Base-by-base conservation (phyloP, 2,113 vertebrate genomes). In the Barnardius zonarius region DNA sequence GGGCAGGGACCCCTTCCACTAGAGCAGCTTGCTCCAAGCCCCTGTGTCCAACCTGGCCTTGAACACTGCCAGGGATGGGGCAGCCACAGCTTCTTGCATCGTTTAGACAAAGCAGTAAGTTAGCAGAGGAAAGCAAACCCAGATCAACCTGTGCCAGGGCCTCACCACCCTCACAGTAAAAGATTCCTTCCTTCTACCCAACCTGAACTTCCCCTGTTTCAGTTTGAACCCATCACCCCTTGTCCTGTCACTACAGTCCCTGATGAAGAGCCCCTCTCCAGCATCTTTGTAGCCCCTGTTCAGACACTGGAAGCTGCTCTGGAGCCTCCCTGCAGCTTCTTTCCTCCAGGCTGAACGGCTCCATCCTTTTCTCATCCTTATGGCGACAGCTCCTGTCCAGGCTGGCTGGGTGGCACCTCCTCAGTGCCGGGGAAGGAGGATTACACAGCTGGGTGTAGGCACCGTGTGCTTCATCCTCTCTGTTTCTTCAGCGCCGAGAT, bases 21-120 rank as follows among this genome's bases (percentile, higher is more conserved):
- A 0, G 2, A 25, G 54, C 30, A 75, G 25, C 1, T 0, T 55
- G 48, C n/a, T 49, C 12, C 69, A 41, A 75, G 22, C 14, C 13
- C 39, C 0, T 46, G 44, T 46, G 0, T 61, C 52, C 61, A 74
- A 0, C 5, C 52, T 4, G 7, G 17, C 20, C 17, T 1, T 2
- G 13, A 46, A 19, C 44, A 46, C 44, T 46, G 44, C 44, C 44
- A 46, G 18, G 17, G 18, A 59, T n/a, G 66, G 22, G 10, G 22
- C 54, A 77, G n/a, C 64, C 80, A 49, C 41, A n/a, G n/a, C n/a
- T n/a, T n/a, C n/a, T n/a, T n/a, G n/a, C n/a, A n/a, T n/a, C n/a
- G n/a, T n/a, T n/a, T n/a, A n/a, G n/a, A n/a, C n/a, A n/a, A n/a
- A n/a, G n/a, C n/a, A n/a, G n/a, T n/a, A n/a, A n/a, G n/a, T n/a